Percentiles rank a stretch among this genome's conserved stretches.
Conservation (phyloP, 2,888 invertebrate genomes). For the Meganola albula region DNA sequence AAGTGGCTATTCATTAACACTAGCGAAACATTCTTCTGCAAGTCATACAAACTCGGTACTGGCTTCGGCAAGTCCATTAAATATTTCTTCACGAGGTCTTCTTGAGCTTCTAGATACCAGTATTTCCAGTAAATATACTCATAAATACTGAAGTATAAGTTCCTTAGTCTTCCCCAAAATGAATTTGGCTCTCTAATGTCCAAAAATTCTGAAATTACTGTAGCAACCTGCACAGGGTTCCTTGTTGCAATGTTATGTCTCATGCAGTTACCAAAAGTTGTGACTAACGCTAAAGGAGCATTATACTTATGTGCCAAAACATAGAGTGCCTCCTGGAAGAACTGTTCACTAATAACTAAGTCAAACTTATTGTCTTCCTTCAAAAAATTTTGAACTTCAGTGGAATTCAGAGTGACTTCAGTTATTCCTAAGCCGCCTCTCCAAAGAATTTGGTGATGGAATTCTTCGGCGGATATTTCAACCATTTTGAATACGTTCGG, state of each 20-base stretch:
- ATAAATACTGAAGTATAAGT: slow-evolving; percentile 59
- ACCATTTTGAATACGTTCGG: slow-evolving; percentile 64
- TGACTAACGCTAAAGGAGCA: slow-evolving; percentile 54
- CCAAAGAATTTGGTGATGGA: slow-evolving; percentile 56
- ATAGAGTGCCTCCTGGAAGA: slow-evolving; percentile 65
- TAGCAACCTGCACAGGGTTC: slow-evolving; percentile 62
- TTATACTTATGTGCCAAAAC: slow-evolving; percentile 65
- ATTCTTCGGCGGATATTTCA: slow-evolving; percentile 49
- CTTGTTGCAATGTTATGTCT: slow-evolving; percentile 52
- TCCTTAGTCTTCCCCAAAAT: slow-evolving; percentile 70
- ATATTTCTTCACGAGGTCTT: slow-evolving; percentile 51
- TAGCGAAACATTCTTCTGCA: slow-evolving; percentile 59
- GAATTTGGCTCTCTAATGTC: slow-evolving; percentile 63
- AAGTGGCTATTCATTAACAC: slow-evolving; percentile 71
- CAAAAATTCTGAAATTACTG: slow-evolving; percentile 55
- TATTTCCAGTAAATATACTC: slow-evolving; percentile 61
- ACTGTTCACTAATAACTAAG: slow-evolving; percentile 66
- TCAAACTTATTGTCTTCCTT: slow-evolving; percentile 56
- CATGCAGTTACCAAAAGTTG: slow-evolving; percentile 65
- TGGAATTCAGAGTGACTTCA: slow-evolving; percentile 52
- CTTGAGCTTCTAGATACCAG: slow-evolving; percentile 56
- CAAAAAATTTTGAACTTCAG: slow-evolving; percentile 45
- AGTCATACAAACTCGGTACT: slow-evolving; percentile 54
- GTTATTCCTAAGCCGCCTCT: slow-evolving; percentile 51
- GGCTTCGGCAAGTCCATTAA: slow-evolving; percentile 49